Percentiles rank a stretch among this genome's conserved stretches.
Evolutionary conservation across 2,888 invertebrate species (phyloP).

Genomic region (Syritta pipiens): DNA sequence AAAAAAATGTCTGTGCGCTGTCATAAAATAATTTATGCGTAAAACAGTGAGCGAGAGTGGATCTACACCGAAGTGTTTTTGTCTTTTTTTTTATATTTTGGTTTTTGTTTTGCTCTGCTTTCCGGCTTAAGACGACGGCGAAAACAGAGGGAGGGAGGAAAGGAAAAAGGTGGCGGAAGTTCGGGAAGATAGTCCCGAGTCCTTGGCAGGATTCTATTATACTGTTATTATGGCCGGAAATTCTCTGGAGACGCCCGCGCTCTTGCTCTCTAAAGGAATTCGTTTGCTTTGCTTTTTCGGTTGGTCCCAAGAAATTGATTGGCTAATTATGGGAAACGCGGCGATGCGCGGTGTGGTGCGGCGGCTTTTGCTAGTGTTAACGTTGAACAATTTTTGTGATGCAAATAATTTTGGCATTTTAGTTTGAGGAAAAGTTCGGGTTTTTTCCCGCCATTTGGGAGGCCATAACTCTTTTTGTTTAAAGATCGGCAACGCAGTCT

Average conservation of each 20-base stretch:
- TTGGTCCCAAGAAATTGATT: slow-evolving; percentile 57
- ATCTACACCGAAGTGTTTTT: slow-evolving; percentile 39
- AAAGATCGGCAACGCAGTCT: slow-evolving; percentile 37
- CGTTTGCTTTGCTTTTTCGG: slow-evolving; percentile 11
- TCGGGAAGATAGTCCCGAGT: slow-evolving; percentile 55
- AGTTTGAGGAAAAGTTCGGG: slow-evolving; percentile 32
- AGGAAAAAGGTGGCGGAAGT: slow-evolving; percentile 61
- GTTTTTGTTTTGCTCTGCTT: neutral
- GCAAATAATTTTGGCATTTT: slow-evolving; percentile 62
- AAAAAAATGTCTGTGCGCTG: slow-evolving; percentile 68
- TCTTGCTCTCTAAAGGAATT: slow-evolving; percentile 35
- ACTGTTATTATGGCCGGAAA: slow-evolving; percentile 68
- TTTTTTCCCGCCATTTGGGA: too few relatives aligned
- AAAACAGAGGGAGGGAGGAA: neutral
- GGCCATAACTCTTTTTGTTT: slow-evolving; percentile 59
- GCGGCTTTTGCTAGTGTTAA: slow-evolving; percentile 36
- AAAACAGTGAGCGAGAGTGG: slow-evolving; percentile 56
- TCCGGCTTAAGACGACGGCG: slow-evolving; percentile 27
- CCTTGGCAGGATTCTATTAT: slow-evolving; percentile 64
- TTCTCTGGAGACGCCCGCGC: slow-evolving; percentile 34
- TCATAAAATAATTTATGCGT: slow-evolving; percentile 69
- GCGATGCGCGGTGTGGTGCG: slow-evolving; percentile 15
- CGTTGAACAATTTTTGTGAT: slow-evolving; percentile 63
- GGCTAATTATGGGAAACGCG: slow-evolving; percentile 62
- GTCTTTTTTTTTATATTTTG: neutral